Evolutionary conservation across 2,888 invertebrate genomes (phyloP).

Genomic region (Pantelozetes paolii): DNA sequence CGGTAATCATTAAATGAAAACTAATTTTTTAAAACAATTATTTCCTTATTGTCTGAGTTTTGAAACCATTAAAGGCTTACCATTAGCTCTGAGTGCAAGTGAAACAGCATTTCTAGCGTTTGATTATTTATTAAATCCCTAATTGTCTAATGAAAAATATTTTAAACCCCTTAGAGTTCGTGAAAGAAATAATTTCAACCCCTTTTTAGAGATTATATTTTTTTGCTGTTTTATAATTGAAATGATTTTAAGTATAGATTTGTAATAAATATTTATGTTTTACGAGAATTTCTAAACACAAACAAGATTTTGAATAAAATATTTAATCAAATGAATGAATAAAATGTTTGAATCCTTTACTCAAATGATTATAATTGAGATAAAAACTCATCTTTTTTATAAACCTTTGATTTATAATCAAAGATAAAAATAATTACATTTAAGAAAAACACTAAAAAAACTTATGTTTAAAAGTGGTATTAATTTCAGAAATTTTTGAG

Average conservation of each 20-base stretch:
- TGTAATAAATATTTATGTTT: background rate
- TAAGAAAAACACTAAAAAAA: background rate
- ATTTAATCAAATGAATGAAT: too few species aligned
- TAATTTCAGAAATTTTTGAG: background rate
- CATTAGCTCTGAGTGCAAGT: background rate
- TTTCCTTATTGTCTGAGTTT: conserved; percentile 21
- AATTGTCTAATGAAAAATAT: background rate
- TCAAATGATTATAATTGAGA: background rate
- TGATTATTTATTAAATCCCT: background rate
- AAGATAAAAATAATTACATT: background rate
- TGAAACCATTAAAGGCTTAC: background rate
- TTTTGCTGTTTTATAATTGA: background rate
- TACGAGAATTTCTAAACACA: background rate
- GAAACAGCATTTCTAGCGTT: background rate
- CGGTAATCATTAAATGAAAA: conserved; percentile 26
- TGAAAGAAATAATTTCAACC: background rate
- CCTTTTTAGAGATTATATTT: too few species aligned
- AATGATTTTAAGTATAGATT: background rate
- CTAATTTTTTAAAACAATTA: background rate
- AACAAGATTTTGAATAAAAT: too few species aligned
- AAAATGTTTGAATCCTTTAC: background rate
- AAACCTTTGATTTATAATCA: background rate
- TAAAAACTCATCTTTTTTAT: background rate
- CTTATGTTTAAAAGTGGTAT: background rate
- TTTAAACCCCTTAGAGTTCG: background rate